These are phyloP conservation scores for Gambelia wislizenii DNA, from an alignment of 2,797 vertebrate genomes.

Conservation along the genomic window DNA sequence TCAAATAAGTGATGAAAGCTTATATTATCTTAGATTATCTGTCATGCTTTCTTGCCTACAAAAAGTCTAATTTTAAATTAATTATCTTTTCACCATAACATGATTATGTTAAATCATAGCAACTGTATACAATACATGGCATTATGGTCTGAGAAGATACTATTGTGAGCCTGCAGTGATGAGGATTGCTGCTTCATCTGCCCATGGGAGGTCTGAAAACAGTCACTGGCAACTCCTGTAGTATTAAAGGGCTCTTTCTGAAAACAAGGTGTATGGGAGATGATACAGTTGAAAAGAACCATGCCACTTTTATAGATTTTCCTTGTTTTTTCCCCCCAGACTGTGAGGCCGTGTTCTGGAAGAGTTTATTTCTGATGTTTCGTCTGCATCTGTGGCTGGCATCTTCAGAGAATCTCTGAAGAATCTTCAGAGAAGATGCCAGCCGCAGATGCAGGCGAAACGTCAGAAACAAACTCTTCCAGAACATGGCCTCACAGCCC, in stretches of 20 bases:
- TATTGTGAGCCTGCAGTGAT: not conserved
- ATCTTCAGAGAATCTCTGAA: too few relatives aligned
- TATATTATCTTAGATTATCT: not conserved
- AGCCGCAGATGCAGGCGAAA: too few relatives aligned
- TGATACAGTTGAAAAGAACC: not conserved
- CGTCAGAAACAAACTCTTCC: too few relatives aligned
- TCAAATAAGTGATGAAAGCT: conserved; percentile 24
- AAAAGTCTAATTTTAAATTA: not conserved
- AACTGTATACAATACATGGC: not conserved
- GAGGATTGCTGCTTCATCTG: not conserved
- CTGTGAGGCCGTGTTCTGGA: too few relatives aligned
- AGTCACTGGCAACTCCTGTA: not conserved
- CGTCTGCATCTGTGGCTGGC: too few relatives aligned
- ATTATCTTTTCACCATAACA: not conserved
- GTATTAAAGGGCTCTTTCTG: not conserved
- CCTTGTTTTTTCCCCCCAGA: too few relatives aligned
- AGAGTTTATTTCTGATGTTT: too few relatives aligned
- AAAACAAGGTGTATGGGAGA: not conserved
- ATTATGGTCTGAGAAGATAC: not conserved
- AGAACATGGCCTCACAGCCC: too few relatives aligned
- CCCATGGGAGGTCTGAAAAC: not conserved
- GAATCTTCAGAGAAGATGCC: too few relatives aligned
- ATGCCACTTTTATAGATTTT: not conserved
- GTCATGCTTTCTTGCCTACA: not conserved
- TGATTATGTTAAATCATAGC: not conserved